Evolutionary conservation across 2,888 invertebrate species (phyloP), one percentile per base, ranked within the genome.

Genomic region (Lysandra bellargus): DNA sequence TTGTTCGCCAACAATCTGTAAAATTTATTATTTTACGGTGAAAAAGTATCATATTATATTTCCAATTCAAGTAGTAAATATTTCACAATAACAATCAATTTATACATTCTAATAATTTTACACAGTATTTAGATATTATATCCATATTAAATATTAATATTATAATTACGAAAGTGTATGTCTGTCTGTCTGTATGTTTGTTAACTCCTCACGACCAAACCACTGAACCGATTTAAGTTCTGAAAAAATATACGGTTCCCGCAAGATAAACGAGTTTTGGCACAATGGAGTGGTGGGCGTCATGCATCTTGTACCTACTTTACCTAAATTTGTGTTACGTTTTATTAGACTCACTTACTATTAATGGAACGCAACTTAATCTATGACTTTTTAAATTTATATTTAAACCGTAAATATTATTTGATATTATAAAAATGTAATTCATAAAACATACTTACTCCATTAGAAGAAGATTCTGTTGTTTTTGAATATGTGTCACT

Each of bases 1-100:
- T 79, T 89, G 86, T 84, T 93, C 94, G 82, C 90, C 86, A 83
- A 86, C 89, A 85, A 93, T 93, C 94, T 94, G 92, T 86, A 91
- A 91, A 80, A 76, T 69, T 17, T 69, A n/a, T 53, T 69, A 69
- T 33, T 64, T 69, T 69, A 69, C 69, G 37, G 1, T 69, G 14
- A 33, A 69, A 69, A 69, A 69, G 33, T 69, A 33, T 17, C 4
- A 79, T 53, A 33, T 57, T 4, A 40, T 60, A 6, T 74, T 79
- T 57, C 23, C 12, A 72, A 37, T 60, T 61, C 61, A 23, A 23
- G 23, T 61, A 61, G 23, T 23, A 2, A 60, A n/a, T 4, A 61
- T 61, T 2, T 61, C 7, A 61, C 7, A 61, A n/a, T 23, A 60
- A 17, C 4, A 60, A 60, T 60, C 5, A 12, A 49, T 49, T 49